Evolutionary conservation across 2,888 invertebrate genomes (phyloP).

Genomic region (Steinernema carpocapsae): DNA sequence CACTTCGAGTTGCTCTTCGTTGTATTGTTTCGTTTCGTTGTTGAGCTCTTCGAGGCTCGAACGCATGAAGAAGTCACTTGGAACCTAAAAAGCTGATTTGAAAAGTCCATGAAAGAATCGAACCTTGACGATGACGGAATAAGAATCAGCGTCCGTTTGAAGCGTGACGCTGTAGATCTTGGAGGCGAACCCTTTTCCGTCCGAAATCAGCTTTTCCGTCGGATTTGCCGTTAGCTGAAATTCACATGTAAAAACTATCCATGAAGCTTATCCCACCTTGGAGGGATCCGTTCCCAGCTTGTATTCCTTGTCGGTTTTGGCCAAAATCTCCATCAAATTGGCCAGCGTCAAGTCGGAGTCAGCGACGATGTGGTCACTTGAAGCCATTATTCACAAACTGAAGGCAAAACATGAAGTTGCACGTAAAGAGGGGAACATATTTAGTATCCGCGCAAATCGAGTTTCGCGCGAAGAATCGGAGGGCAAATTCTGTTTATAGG

Average conservation of each 20-base stretch:
- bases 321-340: constrained; percentile 28
- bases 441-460: neutral
- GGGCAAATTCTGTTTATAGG: neutral
- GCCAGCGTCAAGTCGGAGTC: constrained; percentile 12
- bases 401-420: neutral
- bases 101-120: neutral
- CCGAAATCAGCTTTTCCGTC: constrained; percentile 15
- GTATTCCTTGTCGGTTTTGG: constrained; percentile 16
- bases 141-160: neutral
- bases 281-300: constrained; percentile 20
- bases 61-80: constrained; percentile 32
- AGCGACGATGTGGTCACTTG: constrained; percentile 12
- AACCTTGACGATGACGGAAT: constrained; percentile 20
- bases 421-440: neutral
- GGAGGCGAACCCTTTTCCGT: constrained; percentile 28
- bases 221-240: constrained; percentile 3
- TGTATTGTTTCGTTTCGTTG: constrained; percentile 15
- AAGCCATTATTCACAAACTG: neutral
- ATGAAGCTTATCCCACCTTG: neutral
- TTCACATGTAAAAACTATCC: neutral
- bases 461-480: neutral
- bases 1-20: constrained; percentile 11
- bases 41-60: constrained; percentile 18
- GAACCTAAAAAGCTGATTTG: neutral
- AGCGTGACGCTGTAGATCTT: constrained; percentile 32